phyloP scores from a whole-genome alignment of 53 echinoderm and acorn worm species.

The Pentamera pediparva region DNA sequence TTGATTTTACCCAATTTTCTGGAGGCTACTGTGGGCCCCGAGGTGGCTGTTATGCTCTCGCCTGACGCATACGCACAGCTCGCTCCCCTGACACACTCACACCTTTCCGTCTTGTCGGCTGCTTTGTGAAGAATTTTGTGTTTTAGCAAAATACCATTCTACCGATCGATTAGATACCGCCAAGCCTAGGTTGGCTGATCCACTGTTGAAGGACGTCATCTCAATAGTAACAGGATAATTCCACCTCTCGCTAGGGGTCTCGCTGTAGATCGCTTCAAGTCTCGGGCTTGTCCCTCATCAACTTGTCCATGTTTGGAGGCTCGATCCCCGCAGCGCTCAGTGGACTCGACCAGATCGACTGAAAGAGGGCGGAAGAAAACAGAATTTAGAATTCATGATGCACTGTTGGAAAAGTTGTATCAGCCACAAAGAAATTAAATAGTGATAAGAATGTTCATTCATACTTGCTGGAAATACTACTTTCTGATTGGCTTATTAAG shows the following conservation, averaged over 20 bases:
- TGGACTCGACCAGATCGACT: constrained; percentile 99
- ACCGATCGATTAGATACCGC: constrained; percentile 25
- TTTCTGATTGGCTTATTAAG: no score
- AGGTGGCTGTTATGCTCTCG: no score
- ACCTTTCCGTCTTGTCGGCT: neutral
- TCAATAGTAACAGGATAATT: constrained; percentile 28
- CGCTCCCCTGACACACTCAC: no score
- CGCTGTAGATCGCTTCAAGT: constrained; percentile 71
- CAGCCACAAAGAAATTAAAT: neutral
- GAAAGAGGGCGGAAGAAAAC: neutral
- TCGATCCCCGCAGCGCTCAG: constrained; percentile 56
- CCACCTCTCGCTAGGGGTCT: constrained; percentile 1
- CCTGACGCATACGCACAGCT: no score
- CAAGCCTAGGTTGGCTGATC: constrained; percentile 5
- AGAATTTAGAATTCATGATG: neutral
- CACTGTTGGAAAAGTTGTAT: no score
- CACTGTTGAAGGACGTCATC: constrained; percentile 9
- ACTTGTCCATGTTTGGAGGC: constrained; percentile 64
- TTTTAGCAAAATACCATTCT: constrained; percentile 27
- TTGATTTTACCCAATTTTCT: no score
- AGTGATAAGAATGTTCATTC: neutral
- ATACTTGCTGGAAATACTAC: no score
- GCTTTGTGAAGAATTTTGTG: constrained; percentile 6
- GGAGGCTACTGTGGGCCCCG: no score
- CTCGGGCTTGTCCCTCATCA: constrained; percentile 75